Base-by-base conservation (phyloP, 2,888 invertebrate species). In the Rotaria macrura region DNA sequence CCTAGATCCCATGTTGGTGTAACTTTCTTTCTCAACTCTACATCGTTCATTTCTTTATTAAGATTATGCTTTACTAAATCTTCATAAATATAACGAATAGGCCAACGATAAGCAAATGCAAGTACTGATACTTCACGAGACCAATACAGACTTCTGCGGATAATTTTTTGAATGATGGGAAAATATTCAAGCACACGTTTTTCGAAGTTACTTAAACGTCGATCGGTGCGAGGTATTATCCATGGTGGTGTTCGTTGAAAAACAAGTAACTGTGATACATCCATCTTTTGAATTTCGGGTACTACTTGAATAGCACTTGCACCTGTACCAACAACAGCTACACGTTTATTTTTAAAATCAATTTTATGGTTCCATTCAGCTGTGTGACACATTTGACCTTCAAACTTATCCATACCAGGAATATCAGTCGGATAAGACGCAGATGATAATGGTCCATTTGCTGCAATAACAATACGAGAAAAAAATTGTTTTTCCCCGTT, bases 191-290 rank as follows among this genome's bases (percentile, higher is more conserved):
- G 43, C 20, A 79, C 25, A 25, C 17, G 17, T 43, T 79, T 79
- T 79, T 79, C 74, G 4, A 7, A 25, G 0, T 79, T 40, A 9
- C 25, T 6, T 2, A 79, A 23, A 6, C 1, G 0, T 43, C 74
- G 38, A 79, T 79, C 74, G 10, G 43, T 29, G 23, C 74, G 74
- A 5, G 74, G 74, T 25, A 79, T n/a, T 10, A 79, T 9, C 74
- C 74, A 79, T 25, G 25, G 12, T 43, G 74, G 74, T 43, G 74
- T 79, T n/a, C 74, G 74, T 43, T 79, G 74, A 43, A 79, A 79
- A 3, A 79, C 43, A 40, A 25, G 10, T n/a, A 79, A 40, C 10
- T 79, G 40, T 79, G 23, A 25, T 2, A 79, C 74, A 34, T 34
- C 65, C 10, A 9, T 3, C 25, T 79, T 79, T 23, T 79, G 74